Evolutionary conservation across 2,113 vertebrate genomes (phyloP).

Genomic region (Cryptomyrus ogoouensis): DNA sequence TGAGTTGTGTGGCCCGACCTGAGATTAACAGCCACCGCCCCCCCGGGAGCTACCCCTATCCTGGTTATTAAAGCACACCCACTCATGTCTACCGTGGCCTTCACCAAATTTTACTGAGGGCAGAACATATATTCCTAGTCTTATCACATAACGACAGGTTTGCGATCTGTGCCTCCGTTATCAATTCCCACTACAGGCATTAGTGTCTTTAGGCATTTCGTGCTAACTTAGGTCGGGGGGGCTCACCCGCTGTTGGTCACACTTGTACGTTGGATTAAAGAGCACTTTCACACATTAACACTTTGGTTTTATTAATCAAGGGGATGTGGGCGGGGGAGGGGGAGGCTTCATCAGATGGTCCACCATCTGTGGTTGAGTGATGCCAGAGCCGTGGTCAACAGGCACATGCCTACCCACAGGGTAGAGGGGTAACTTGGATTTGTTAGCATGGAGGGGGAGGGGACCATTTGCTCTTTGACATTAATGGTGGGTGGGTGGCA

Average conservation of each 20-base stretch:
- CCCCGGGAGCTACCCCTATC: constrained; percentile 28
- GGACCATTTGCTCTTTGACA: background rate
- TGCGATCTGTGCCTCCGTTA: background rate
- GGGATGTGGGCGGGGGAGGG: background rate
- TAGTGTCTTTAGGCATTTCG: background rate
- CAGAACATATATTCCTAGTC: background rate
- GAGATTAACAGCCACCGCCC: constrained; percentile 57
- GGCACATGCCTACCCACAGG: background rate
- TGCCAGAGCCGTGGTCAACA: background rate
- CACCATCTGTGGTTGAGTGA: background rate
- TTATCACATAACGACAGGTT: background rate
- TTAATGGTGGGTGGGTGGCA: background rate
- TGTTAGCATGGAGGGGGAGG: background rate
- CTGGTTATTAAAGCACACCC: background rate
- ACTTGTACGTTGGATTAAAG: background rate
- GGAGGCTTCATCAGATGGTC: background rate
- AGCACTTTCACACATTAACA: background rate
- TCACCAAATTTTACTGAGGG: background rate
- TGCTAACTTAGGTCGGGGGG: background rate
- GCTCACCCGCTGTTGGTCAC: background rate
- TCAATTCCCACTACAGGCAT: background rate
- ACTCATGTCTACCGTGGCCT: background rate
- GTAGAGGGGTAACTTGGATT: background rate
- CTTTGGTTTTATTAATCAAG: background rate
- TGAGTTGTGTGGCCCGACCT: constrained; percentile 38